Evolutionary conservation across 30 jellyfish, hydroid and myxozoan species (phyloP).

Genomic region (Aurelia sp.): DNA sequence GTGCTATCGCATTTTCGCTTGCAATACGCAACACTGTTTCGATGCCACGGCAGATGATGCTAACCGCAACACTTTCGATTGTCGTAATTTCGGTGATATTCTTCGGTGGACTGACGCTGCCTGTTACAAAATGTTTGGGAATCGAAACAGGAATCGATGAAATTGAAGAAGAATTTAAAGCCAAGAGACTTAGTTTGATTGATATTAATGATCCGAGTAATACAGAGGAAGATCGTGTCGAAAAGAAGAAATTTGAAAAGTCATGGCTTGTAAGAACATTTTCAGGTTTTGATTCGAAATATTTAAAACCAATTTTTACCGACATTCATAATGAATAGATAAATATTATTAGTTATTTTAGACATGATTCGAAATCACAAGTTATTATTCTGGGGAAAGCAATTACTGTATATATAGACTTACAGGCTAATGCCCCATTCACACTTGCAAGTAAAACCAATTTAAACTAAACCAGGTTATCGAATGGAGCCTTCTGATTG

Average conservation of each 20-base stretch:
- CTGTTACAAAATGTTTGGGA: slow-evolving; percentile 92
- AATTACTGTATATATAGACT: too few species aligned
- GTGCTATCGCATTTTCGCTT: slow-evolving; percentile 99
- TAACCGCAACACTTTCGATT: slow-evolving; percentile 94
- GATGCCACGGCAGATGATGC: slow-evolving; percentile 98
- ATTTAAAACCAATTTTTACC: slow-evolving; percentile 90
- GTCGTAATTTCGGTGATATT: slow-evolving; percentile 95
- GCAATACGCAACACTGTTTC: slow-evolving; percentile 99
- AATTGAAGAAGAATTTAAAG: slow-evolving; percentile 98
- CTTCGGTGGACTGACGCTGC: slow-evolving; percentile 96
- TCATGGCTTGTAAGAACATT: slow-evolving; percentile 99
- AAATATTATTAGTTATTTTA: too few species aligned
- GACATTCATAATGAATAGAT: slow-evolving; percentile 85
- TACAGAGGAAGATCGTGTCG: slow-evolving; percentile 98
- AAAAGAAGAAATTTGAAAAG: slow-evolving; percentile 92
- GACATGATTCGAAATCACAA: too few species aligned
- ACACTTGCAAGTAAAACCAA: too few species aligned
- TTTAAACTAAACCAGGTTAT: too few species aligned
- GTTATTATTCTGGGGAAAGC: too few species aligned
- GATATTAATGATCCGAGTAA: slow-evolving; percentile 94
- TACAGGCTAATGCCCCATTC: too few species aligned
- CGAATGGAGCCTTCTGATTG: too few species aligned
- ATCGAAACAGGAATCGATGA: slow-evolving; percentile 98
- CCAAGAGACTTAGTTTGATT: slow-evolving; percentile 94
- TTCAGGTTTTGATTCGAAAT: slow-evolving; percentile 89